Percentiles rank a stretch among this genome's conserved stretches.
Evolutionary conservation across 2,888 invertebrate genomes (phyloP).

Genomic region (Himalopsyche japonica): DNA sequence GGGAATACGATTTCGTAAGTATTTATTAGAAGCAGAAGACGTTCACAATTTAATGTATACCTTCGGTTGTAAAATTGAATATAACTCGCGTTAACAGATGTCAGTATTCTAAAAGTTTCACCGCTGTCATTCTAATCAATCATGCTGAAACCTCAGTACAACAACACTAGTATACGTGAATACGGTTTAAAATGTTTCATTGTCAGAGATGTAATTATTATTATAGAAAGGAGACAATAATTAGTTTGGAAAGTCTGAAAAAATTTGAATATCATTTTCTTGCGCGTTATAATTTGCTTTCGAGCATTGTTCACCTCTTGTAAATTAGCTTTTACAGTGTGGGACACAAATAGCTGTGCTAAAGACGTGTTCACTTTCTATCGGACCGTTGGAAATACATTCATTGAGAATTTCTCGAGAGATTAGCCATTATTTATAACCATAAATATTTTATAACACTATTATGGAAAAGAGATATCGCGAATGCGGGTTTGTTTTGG

Average conservation of each 20-base stretch:
- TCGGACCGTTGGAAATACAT: conserved; percentile 12
- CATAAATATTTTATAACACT: neutral
- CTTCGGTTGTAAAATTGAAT: too few species aligned
- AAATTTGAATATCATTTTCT: neutral
- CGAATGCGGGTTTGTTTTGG: too few species aligned
- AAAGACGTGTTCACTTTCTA: conserved; percentile 13
- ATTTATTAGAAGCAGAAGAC: too few species aligned
- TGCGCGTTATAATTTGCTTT: too few species aligned
- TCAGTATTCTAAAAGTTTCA: too few species aligned
- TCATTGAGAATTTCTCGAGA: neutral
- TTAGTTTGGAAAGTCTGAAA: neutral
- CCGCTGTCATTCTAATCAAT: neutral
- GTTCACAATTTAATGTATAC: neutral
- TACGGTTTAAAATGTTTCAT: too few species aligned
- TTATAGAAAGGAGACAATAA: too few species aligned
- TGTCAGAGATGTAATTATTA: too few species aligned
- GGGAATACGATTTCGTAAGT: too few species aligned
- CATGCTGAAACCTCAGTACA: neutral
- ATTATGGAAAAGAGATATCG: too few species aligned
- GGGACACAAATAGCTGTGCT: neutral
- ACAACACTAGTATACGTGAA: too few species aligned
- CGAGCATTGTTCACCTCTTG: neutral
- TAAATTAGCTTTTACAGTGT: neutral
- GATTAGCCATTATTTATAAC: neutral
- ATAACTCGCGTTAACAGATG: neutral